Evolutionary conservation across 2,888 invertebrate species (phyloP).

Genomic region (Caenorhabditis zanzibari): DNA sequence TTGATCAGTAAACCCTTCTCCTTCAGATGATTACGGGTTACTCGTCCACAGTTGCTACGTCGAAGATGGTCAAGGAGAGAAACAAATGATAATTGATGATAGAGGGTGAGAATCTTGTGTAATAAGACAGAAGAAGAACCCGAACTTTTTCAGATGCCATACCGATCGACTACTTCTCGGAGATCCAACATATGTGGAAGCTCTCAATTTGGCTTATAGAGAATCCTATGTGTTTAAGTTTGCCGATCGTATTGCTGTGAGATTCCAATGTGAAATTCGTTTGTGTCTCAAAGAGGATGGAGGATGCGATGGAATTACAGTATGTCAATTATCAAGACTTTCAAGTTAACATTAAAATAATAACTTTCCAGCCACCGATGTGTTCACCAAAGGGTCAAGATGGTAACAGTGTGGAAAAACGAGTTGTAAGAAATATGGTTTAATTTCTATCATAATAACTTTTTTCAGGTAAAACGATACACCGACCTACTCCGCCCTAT

Average conservation of each 20-base stretch:
- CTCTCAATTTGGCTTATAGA: slow-evolving; percentile 83
- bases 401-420: slow-evolving; percentile 49
- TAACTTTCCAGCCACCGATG: slow-evolving; percentile 56
- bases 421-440: slow-evolving; percentile 41
- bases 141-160: slow-evolving; percentile 78
- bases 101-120: slow-evolving; percentile 73
- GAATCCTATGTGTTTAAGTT: slow-evolving; percentile 83
- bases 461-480: slow-evolving; percentile 63
- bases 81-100: slow-evolving; percentile 81
- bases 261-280: slow-evolving; percentile 83
- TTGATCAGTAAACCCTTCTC: slow-evolving; percentile 3
- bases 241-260: slow-evolving; percentile 82
- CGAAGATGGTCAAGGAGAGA: slow-evolving; percentile 83
- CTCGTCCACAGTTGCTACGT: slow-evolving; percentile 83
- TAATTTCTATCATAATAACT: background rate
- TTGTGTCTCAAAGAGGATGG: slow-evolving; percentile 82
- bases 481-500: slow-evolving; percentile 60
- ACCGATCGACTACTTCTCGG: slow-evolving; percentile 81
- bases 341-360: background rate
- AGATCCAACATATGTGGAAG: slow-evolving; percentile 83
- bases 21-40: slow-evolving; percentile 81
- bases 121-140: slow-evolving; percentile 17
- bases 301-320: slow-evolving; percentile 83
- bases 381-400: slow-evolving; percentile 45
- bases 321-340: too few species aligned